Conservation (phyloP, 2,888 invertebrate genomes). For the Azorinus chamasolen region DNA sequence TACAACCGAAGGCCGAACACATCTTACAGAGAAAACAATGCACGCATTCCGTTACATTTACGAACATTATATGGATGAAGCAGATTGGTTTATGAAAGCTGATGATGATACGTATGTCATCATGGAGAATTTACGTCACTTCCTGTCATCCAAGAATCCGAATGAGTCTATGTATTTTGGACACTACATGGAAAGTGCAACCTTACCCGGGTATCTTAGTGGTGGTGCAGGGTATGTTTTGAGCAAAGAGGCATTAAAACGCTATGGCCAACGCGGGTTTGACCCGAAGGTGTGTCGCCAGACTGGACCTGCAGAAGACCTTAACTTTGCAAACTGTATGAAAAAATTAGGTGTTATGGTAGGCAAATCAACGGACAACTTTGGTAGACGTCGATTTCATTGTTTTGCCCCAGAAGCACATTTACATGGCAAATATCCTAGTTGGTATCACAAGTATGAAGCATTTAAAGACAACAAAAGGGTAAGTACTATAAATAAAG, state of each 20-base stretch:
- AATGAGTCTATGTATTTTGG: constrained; percentile 93
- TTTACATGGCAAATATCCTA: constrained; percentile 74
- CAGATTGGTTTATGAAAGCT: no score
- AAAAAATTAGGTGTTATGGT: constrained; percentile 74
- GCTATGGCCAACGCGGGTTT: constrained; percentile 90
- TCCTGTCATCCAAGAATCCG: constrained; percentile 92
- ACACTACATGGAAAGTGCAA: constrained; percentile 70
- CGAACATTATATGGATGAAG: constrained; percentile 92
- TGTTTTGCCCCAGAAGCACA: constrained; percentile 79
- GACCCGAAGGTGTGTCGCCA: constrained; percentile 37
- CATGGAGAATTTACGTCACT: constrained; percentile 91
- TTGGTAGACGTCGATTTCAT: constrained; percentile 79
- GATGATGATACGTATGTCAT: no score
- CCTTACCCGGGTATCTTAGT: constrained; percentile 86
- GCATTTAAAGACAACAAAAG: no score
- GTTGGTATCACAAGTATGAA: constrained; percentile 80
- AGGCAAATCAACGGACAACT: constrained; percentile 74
- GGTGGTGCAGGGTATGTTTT: constrained; percentile 94
- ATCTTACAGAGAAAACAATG: constrained; percentile 98
- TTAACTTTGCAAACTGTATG: constrained; percentile 79
- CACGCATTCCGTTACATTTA: constrained; percentile 96
- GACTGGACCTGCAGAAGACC: constrained; percentile 80
- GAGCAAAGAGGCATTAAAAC: no score
- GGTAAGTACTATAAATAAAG: no score
- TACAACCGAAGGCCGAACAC: constrained; percentile 94